Evolutionary conservation across 2,888 invertebrate species (phyloP), one percentile per base, ranked within the genome.

Genomic region (Hoplodrina blanda): DNA sequence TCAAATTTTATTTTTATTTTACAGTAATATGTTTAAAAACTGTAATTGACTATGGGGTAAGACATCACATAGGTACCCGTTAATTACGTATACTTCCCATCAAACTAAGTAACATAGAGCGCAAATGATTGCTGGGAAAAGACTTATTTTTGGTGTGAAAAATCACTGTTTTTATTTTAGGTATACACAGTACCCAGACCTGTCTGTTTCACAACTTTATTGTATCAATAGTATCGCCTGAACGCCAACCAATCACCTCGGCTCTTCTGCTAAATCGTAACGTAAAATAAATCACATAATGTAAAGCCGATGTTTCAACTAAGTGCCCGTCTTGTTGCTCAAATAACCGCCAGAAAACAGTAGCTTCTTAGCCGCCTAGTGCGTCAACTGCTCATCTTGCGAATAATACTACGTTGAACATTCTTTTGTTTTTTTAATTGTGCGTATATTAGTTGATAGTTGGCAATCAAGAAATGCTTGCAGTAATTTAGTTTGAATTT

Each of bases 391-490:
- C n/a, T 65, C 33, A 54, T 46, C 37, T 62, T 8, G 5, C 30
- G n/a, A 33, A 46, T 25, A 60, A 44, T 20, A 20, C 49, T 41
- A n/a, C n/a, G 19, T 49, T 56, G 6, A 33, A 25, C 13, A n/a
- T 10, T 50, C 50, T 64, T 64, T 76, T 76, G 59, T 78, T 66
- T 65, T 25, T 59, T 11, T 52, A 49, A 52, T 56, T 54, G 49
- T 20, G 49, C 15, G 37, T 62, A 6, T 52, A 69, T 52, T 4
- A 30, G 8, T 78, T 72, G 6, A 52, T 54, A 50, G 20, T 33
- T 2, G 20, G 33, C 49, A 5, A 52, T 57, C 0, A 25, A 8
- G n/a, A 33, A 17, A 11, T 61, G 13, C 5, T 55, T 0, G 8
- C 41, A 15, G 19, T 55, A 33, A 33, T 25, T 57, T 10, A 17